These are phyloP conservation scores for Drosophila paranaensis DNA, from an alignment of 2,888 invertebrate genomes.

Conservation along the genomic window DNA sequence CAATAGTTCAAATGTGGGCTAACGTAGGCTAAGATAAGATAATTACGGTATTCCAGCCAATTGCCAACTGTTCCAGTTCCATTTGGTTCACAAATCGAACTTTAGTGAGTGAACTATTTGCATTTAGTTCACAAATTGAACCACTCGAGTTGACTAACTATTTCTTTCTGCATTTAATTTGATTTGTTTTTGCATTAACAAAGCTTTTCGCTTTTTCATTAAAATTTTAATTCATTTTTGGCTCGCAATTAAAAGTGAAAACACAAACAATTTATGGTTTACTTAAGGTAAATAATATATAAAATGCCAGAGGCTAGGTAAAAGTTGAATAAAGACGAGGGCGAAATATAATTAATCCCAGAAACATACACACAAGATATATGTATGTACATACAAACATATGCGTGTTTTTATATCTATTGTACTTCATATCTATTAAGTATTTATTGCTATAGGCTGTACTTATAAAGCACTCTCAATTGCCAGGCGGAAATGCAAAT, in stretches of 20 bases:
- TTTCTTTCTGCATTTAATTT: background rate
- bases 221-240: constrained; percentile 56
- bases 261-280: constrained; percentile 7
- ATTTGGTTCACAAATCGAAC: too few species aligned
- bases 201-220: constrained; percentile 22
- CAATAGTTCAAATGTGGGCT: background rate
- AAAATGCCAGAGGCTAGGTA: background rate
- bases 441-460: background rate
- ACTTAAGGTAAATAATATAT: background rate
- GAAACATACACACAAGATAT: background rate
- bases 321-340: background rate
- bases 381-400: background rate
- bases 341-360: background rate
- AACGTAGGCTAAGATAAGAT: background rate
- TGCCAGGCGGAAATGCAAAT: constrained; percentile 32
- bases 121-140: background rate
- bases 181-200: background rate
- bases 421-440: background rate
- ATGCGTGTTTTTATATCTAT: background rate
- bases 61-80: background rate
- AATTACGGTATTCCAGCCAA: background rate
- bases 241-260: constrained; percentile 47
- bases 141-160: background rate
- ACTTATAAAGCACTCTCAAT: background rate
- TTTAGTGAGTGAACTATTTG: too few species aligned